Base-by-base conservation (phyloP, 2,888 invertebrate genomes). In the Steromphala cineraria region DNA sequence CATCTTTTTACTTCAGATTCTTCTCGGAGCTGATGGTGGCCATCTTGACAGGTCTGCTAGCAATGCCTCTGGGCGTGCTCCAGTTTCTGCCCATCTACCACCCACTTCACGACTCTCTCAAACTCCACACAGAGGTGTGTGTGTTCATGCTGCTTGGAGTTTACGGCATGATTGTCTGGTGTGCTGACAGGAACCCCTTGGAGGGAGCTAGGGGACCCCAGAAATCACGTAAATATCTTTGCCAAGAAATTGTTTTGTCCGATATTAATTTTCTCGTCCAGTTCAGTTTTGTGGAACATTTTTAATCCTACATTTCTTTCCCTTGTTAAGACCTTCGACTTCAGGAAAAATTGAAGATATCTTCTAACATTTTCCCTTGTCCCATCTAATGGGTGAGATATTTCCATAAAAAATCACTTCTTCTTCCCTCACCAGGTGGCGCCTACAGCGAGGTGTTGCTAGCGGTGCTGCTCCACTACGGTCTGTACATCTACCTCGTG, bases 51-150 rank as follows among this genome's bases (percentile, higher is more conserved):
- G 95, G 95, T 0, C 85, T 96, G 3, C 92, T 96, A 78, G 96
- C 96, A 28, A 96, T 96, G 95, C 96, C 96, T 2, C 95, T 96
- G 0, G 96, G 97, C 0, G 95, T 96, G 0, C 90, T 96, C 2
- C 93, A 96, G 89, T 97, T 97, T 91, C 92, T 96, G 17, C 95
- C 96, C 0, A 93, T 96, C 83, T 97, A 97, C 93, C 97, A 97
- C 89, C 96, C 96, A 0, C 94, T 97, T 0, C 97, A 97, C 91
- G 97, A 97, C 90, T 91, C 95, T 17, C 94, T 93, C 85, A 94
- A 95, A 21, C 94, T 97, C 53, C 96, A 96, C 92, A 95, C 96
- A 0, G 96, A 96, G 94, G 88, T 96, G 28, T 96, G 96, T 4
- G 95, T 95, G 89, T 95, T 96, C 91, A 92, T 95, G 46, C 93